A percentile compares a stretch with the other conserved stretches of the same genome.
phyloP scores from a whole-genome alignment of 2,888 invertebrate species.

The Rhamnusium bicolor region DNA sequence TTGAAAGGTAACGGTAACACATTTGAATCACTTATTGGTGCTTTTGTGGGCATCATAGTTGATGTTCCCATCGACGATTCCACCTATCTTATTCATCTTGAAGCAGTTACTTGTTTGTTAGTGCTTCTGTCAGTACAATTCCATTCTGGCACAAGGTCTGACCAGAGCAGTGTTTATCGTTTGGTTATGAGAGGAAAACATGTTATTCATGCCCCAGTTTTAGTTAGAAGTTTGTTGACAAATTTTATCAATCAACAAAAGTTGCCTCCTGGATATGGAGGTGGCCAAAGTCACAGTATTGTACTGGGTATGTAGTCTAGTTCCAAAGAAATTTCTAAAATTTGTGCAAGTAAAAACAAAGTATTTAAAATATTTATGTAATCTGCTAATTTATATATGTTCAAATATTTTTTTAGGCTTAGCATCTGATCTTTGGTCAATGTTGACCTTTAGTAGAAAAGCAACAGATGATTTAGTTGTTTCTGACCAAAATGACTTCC shows the following conservation, averaged over 20 bases:
- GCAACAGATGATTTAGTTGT: constrained; percentile 64
- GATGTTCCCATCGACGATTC: constrained; percentile 88
- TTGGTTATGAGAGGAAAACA: constrained; percentile 80
- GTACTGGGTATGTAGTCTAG: constrained; percentile 78
- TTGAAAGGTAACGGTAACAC: constrained; percentile 69
- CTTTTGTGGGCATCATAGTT: constrained; percentile 85
- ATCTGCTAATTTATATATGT: no score
- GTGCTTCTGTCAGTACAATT: constrained; percentile 92
- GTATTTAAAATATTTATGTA: no score
- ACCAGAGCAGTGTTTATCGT: constrained; percentile 82
- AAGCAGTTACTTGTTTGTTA: constrained; percentile 89
- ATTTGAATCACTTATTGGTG: constrained; percentile 83
- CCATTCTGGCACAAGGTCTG: constrained; percentile 77
- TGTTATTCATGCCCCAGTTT: constrained; percentile 82
- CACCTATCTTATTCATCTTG: constrained; percentile 89
- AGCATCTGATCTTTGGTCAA: constrained; percentile 84
- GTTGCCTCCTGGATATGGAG: constrained; percentile 81
- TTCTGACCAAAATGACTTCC: constrained; percentile 58
- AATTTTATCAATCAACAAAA: constrained; percentile 81
- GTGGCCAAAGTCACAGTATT: constrained; percentile 77
- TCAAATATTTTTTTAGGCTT: constrained; percentile 59
- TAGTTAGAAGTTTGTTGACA: constrained; percentile 86
- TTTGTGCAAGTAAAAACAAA: no score
- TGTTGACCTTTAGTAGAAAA: constrained; percentile 79
- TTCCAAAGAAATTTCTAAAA: neutral